Evolutionary conservation across 2,113 vertebrate genomes (phyloP).

Genomic region (Turdus rufiventris): DNA sequence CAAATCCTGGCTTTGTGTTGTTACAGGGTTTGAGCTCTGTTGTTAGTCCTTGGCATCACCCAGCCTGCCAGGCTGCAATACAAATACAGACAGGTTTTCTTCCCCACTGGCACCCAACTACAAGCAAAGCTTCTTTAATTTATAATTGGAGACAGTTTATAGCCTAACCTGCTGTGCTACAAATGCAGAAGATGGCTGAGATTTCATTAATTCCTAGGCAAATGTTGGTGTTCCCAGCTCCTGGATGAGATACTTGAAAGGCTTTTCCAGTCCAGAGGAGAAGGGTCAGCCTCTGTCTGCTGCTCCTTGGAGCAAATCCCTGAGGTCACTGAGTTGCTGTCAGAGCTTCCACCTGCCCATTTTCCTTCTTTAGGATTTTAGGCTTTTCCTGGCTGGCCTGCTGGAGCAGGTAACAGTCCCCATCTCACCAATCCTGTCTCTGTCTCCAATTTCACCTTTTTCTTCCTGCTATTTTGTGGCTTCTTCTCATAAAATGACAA

Average conservation of each 20-base stretch:
- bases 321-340: background rate
- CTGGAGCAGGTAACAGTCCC: background rate
- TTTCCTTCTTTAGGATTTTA: background rate
- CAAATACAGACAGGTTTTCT: background rate
- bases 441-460: background rate
- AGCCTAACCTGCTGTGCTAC: background rate
- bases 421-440: background rate
- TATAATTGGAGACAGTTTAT: background rate
- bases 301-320: background rate
- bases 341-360: background rate
- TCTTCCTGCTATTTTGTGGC: background rate
- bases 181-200: background rate
- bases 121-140: background rate
- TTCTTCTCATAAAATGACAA: background rate
- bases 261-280: background rate
- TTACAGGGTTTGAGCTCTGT: background rate
- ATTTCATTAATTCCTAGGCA: background rate
- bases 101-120: background rate
- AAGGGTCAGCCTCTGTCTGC: background rate
- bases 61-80: background rate
- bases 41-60: background rate
- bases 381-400: background rate
- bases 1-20: background rate
- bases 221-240: background rate
- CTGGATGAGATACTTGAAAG: background rate